Evolutionary conservation across 2,797 vertebrate genomes (phyloP), one percentile per base, ranked within the genome.

Genomic region (Pangasius djambal): DNA sequence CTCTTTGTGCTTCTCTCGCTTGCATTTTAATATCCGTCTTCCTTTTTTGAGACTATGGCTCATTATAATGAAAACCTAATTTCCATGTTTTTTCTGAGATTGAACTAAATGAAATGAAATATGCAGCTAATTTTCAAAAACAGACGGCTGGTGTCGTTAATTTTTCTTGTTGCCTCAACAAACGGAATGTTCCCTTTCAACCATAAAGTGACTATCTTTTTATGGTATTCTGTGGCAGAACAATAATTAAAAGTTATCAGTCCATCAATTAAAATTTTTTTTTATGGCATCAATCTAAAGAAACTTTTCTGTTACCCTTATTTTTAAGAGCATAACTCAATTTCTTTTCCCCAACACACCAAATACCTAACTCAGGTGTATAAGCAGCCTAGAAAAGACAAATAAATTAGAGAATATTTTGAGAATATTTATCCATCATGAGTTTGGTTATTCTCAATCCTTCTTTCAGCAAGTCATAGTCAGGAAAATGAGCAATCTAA

Each of bases 61-160:
- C 8, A 6, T 67, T 84, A 67, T 67, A 50, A 84, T 20, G 9
- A 31, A 67, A 67, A 48, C 28, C 37, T n/a, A 15, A 65, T 65
- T 61, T 65, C 25, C 0, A 0, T 44, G 16, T 65, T 63, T 50
- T 48, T 50, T 12, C 16, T 31, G 40, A 31, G 44, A 67, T 22
- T 50, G 61, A 67, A 67, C 61, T 67, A n/a, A 84, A 84, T 52
- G n/a, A 84, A 52, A 67, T 12, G 20, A 18, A 84, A 84, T 20
- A 50, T 40, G 8, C 50, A 57, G 8, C 15, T 78, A 16, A 31
- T 78, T 48, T 79, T n/a, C 3, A 50, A 16, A 77, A 77, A n/a
- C 44, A 52, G 22, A n/a, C 37, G 3, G 20, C 37, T 44, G 70
- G 20, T 40, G 37, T 31, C 77, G 34, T 55, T 20, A 31, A 78